Evolutionary conservation across 2,888 invertebrate species (phyloP).

Genomic region (Parelbella ahira): DNA sequence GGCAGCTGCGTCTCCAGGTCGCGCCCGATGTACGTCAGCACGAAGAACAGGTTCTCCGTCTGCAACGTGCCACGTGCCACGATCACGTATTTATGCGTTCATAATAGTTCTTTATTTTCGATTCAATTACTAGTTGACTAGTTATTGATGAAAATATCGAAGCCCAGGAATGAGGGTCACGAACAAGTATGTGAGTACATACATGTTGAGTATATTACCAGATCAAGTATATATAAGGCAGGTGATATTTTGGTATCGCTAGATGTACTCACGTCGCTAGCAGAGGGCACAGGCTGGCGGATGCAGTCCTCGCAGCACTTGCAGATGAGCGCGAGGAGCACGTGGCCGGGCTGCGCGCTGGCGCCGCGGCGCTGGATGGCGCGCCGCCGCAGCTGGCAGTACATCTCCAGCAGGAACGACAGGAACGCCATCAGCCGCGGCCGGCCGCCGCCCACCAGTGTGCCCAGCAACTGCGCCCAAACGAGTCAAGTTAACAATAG

Average conservation of each 20-base stretch:
- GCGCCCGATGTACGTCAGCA: constrained; percentile 92
- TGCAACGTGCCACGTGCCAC: constrained; percentile 41
- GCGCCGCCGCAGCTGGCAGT: constrained; percentile 89
- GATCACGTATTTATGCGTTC: too few relatives aligned
- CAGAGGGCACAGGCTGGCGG: constrained; percentile 88
- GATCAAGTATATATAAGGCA: too few relatives aligned
- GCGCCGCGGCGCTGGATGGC: constrained; percentile 80
- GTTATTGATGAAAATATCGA: too few relatives aligned
- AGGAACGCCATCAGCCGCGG: constrained; percentile 90
- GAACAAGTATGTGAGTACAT: too few relatives aligned
- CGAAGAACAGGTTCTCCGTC: constrained; percentile 94
- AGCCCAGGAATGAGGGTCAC: too few relatives aligned
- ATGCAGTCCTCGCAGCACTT: constrained; percentile 95
- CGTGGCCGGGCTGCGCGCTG: constrained; percentile 75
- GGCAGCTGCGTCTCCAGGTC: constrained; percentile 92
- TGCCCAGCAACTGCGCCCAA: constrained; percentile 78
- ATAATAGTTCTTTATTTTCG: too few relatives aligned
- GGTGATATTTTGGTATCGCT: not conserved
- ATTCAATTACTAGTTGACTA: too few relatives aligned
- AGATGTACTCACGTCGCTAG: constrained; percentile 84
- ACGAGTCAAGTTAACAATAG: too few relatives aligned
- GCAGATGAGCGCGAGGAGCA: constrained; percentile 90
- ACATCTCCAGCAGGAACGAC: constrained; percentile 94
- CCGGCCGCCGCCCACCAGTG: constrained; percentile 81
- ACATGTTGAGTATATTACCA: too few relatives aligned